Conservation (phyloP, 2,888 invertebrate genomes). For the Tinea semifulvella region DNA sequence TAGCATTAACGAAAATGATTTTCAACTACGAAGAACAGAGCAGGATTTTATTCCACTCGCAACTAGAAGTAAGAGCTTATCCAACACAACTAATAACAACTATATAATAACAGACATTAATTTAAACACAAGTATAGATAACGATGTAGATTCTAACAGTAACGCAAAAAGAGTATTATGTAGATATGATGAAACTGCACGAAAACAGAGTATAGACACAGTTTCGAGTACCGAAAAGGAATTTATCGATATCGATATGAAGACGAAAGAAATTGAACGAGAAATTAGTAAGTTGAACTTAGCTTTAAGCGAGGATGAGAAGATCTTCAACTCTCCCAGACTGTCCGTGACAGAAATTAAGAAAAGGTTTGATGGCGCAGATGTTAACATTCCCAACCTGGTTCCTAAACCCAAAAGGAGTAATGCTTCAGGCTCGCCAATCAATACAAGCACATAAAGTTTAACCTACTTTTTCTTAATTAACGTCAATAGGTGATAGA, state of each 20-base stretch:
- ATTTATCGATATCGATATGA: constrained; percentile 56
- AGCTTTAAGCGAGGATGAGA: constrained; percentile 48
- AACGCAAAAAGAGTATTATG: constrained; percentile 53
- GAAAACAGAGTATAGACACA: constrained; percentile 50
- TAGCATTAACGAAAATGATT: constrained; percentile 55
- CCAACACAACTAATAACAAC: constrained; percentile 32
- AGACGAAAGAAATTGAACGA: constrained; percentile 51
- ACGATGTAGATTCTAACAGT: constrained; percentile 38
- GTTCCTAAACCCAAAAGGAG: constrained; percentile 68
- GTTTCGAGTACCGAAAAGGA: constrained; percentile 57
- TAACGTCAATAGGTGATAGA: too few relatives aligned
- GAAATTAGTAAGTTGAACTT: constrained; percentile 57
- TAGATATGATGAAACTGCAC: constrained; percentile 40
- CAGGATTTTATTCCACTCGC: constrained; percentile 49
- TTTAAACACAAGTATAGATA: constrained; percentile 28
- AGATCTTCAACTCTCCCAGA: constrained; percentile 31
- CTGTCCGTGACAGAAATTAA: constrained; percentile 58
- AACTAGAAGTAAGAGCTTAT: constrained; percentile 54
- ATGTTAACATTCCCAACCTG: constrained; percentile 58
- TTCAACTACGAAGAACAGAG: constrained; percentile 48
- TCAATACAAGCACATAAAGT: neutral
- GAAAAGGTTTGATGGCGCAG: constrained; percentile 60
- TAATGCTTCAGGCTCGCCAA: constrained; percentile 33
- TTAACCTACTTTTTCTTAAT: too few relatives aligned
- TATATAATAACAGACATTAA: constrained; percentile 50